Evolutionary conservation across 1,140 invertebrate genomes (phyloP).

Genomic region (Drosophila jambulina): DNA sequence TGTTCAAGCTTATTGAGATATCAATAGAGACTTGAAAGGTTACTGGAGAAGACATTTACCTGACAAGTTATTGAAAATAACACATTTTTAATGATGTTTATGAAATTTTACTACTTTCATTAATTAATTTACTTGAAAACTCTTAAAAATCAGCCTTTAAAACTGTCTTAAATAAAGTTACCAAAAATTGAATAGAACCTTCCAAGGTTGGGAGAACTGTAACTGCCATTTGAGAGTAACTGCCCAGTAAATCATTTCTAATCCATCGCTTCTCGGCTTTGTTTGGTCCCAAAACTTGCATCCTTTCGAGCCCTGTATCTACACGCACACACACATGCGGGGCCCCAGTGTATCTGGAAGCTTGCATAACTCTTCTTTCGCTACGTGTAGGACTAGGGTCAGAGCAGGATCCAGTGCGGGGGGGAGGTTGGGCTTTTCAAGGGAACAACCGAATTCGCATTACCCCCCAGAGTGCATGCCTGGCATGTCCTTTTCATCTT

Average conservation of each 20-base stretch:
- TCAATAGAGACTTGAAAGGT: background rate
- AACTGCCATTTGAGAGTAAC: slow-evolving; percentile 7
- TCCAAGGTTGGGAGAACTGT: background rate
- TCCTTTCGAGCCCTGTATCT: slow-evolving; percentile 34
- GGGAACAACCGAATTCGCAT: slow-evolving; percentile 34
- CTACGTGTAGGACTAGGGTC: slow-evolving; percentile 43
- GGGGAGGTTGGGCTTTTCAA: background rate
- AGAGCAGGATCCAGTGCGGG: slow-evolving; percentile 1
- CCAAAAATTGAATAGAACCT: background rate
- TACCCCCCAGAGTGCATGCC: slow-evolving; percentile 55
- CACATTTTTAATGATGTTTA: background rate
- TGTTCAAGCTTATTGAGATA: background rate
- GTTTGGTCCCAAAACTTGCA: slow-evolving; percentile 26
- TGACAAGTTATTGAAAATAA: background rate
- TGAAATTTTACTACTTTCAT: background rate
- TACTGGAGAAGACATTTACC: background rate
- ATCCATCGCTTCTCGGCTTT: slow-evolving; percentile 66
- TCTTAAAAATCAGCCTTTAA: background rate
- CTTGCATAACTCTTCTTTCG: slow-evolving; percentile 75
- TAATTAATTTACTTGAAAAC: background rate
- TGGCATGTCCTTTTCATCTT: slow-evolving; percentile 26
- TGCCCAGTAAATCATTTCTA: slow-evolving; percentile 70
- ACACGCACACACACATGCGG: slow-evolving; percentile 37
- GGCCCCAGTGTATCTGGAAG: slow-evolving; percentile 53
- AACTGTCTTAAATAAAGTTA: background rate